These are phyloP conservation scores for Calephelis nemesis DNA, from an alignment of 1,140 invertebrate species.

Conservation along the genomic window DNA sequence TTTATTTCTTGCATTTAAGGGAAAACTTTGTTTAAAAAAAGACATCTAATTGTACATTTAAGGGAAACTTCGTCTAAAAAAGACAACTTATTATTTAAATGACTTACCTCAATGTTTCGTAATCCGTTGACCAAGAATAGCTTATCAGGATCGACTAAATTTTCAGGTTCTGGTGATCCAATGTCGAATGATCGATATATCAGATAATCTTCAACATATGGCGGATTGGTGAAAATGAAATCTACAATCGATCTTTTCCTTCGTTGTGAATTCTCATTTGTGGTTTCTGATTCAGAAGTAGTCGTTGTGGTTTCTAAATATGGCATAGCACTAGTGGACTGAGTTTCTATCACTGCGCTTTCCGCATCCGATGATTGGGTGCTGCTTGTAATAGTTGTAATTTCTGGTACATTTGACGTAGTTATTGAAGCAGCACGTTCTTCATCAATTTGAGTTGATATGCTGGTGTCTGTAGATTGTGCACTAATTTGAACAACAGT, in stretches of 20 bases:
- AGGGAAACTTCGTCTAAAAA: no score
- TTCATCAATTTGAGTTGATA: not conserved
- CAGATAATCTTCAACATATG: constrained; percentile 56
- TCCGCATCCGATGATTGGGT: not conserved
- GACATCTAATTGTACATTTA: no score
- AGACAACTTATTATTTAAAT: not conserved
- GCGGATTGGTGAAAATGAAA: constrained; percentile 61
- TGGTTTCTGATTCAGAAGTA: constrained; percentile 25
- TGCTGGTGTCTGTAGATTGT: constrained; percentile 4
- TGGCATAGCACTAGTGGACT: not conserved
- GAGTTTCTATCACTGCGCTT: not conserved
- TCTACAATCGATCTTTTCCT: constrained; percentile 68
- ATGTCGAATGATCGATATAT: constrained; percentile 62
- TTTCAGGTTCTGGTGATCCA: constrained; percentile 41
- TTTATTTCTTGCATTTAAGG: not conserved
- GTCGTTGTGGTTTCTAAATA: not conserved
- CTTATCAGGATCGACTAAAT: constrained; percentile 41
- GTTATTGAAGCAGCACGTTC: constrained; percentile 32
- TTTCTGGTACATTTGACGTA: constrained; percentile 18
- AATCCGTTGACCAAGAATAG: constrained; percentile 70
- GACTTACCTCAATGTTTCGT: constrained; percentile 62
- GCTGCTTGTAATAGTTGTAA: not conserved
- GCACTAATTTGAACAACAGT: constrained; percentile 25
- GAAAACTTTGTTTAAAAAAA: no score
- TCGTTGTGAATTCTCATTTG: constrained; percentile 57